Base-by-base conservation (phyloP, 1,140 invertebrate species). In the Centruroides sculpturatus region DNA sequence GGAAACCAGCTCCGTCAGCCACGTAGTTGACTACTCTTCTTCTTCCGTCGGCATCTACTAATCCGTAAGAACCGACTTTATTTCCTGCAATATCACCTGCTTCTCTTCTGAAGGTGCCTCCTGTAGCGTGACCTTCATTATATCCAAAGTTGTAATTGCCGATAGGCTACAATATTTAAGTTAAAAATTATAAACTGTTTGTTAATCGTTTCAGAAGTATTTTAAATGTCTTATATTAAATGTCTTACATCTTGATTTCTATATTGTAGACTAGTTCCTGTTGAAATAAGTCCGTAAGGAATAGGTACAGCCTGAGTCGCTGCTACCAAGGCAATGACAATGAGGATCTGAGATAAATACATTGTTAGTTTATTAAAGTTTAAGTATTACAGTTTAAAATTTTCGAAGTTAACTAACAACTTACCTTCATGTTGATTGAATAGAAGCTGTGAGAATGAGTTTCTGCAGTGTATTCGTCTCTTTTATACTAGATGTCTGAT, bases 91-190 rank as follows among this genome's bases (percentile, higher is more conserved):
- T 61, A 56, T 67, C 66, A 3, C 69, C 67, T 35, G 55, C 36
- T 58, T 70, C 69, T n/a, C 66, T 64, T 10, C 69, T 59, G 67
- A 69, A 69, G 12, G 63, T 64, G 23, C 68, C 68, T 23, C 68
- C 68, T 34, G 62, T 63, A 5, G 63, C n/a, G 49, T 69, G 68
- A 35, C 64, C 67, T 59, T 69, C 68, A 56, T 69, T 62, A 56
- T 69, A 69, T 5, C 67, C 68, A 35, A 69, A 69, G 13, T 60
- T 57, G 58, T 66, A 67, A 56, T 67, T 66, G 11, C 66, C 66
- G 5, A 64, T 36, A 48, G 34, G 57, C 64, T 66, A 11, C 23
- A 23, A 23, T 23, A 23, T 23, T 23, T 23, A 23, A 23, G 23
- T 23, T 0, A 23, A 23, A 41, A 41, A 41, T 41, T 23, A 23